Percentiles rank a stretch among this genome's conserved stretches.
These are phyloP conservation scores for Hypsibius dujardini DNA, from an alignment of 1,140 invertebrate species.

Conservation along the genomic window DNA sequence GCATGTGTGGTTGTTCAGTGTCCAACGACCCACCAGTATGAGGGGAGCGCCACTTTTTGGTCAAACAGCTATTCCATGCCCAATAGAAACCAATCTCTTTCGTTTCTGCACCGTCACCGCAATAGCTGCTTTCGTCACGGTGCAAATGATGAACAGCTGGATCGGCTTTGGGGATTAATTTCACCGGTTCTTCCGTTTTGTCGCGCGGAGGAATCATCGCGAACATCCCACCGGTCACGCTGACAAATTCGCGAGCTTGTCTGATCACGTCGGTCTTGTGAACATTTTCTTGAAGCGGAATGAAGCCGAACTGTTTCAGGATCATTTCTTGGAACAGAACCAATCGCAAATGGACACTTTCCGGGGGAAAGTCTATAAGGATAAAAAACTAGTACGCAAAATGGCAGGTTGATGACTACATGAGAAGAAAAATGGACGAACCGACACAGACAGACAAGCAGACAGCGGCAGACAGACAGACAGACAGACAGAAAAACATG, in stretches of 20 bases:
- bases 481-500: too few species aligned
- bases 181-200: conserved; percentile 15
- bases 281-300: conserved; percentile 40
- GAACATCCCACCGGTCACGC: conserved; percentile 83
- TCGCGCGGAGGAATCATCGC: conserved; percentile 52
- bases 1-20: too few species aligned
- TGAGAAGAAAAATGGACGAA: too few species aligned
- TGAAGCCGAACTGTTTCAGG: conserved; percentile 61
- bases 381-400: too few species aligned
- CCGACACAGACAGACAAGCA: too few species aligned
- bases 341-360: conserved; percentile 14
- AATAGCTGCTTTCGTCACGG: conserved; percentile 18
- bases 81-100: conserved; percentile 73
- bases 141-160: too few species aligned
- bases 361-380: not conserved
- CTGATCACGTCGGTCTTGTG: conserved; percentile 17
- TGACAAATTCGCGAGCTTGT: conserved; percentile 51
- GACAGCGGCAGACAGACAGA: too few species aligned
- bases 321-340: conserved; percentile 44
- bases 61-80: conserved; percentile 98
- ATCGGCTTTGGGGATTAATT: too few species aligned
- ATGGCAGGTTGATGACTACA: too few species aligned
- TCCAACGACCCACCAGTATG: conserved; percentile 68
- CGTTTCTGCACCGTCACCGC: conserved; percentile 20
- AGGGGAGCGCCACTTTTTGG: conserved; percentile 62